Evolutionary conservation across 1,140 invertebrate genomes (phyloP), one percentile per base, ranked within the genome.

Genomic region (Macrocentrus cingulum): DNA sequence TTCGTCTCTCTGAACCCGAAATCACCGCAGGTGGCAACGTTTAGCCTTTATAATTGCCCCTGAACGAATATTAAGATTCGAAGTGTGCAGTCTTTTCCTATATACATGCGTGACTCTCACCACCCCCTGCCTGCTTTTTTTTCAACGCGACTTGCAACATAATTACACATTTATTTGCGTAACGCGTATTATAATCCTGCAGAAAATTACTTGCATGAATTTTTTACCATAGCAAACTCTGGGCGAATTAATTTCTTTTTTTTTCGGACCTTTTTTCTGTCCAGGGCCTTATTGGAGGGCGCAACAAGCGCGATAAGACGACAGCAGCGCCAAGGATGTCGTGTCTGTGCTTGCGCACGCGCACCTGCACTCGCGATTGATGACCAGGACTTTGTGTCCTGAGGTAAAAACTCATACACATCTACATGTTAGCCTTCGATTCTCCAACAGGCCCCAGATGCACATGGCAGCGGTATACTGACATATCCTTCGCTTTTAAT

Each of bases 11-110:
- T 46, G 50, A 36, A 48, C 50, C 57, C 37, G 44, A 55, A 44
- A 66, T 66, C 56, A 61, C 65, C 57, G 59, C 64, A 50, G 65
- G 65, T 68, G 67, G 61, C 63, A 66, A 59, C 60, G 59, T 63
- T 70, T 67, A 67, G 54, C 46, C 59, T 66, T 64, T 69, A n/a
- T n/a, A 66, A 70, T 65, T 65, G 59, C 53, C 55, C 42, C 55
- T 55, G 54, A 60, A 54, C 36, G 52, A 55, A 59, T 61, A 67
- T 66, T 63, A 67, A 67, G 62, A 67, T 67, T 67, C 51, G 61
- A 50, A 13, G 1, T 42, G 7, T 39, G 29, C 50, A 18, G 42
- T 32, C 44, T 6, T 58, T 8, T 36, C n/a, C 32, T 20, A 39
- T 4, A 51, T 32, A 22, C 16, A 13, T 19, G 39, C 51, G 39